Base-by-base conservation (phyloP, 2,113 vertebrate species). In the Proteles cristata region DNA sequence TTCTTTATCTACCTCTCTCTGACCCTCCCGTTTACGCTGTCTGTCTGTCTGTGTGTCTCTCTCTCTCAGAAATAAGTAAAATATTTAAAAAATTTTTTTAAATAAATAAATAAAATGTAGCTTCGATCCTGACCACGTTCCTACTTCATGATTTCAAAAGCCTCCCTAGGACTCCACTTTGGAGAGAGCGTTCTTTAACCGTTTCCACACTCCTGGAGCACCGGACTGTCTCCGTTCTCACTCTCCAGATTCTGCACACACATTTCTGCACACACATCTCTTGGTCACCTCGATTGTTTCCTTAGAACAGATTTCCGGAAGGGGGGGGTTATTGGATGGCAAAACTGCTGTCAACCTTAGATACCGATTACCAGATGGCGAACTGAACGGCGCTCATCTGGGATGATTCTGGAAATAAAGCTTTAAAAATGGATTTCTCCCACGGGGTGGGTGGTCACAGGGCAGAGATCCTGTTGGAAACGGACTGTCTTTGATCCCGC, bases 401-500 rank as follows among this genome's bases (percentile, higher is more conserved):
- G 58, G 69, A 33, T 82, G 25, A 39, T 8, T 53, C 39, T 74
- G 73, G 82, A 95, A 91, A 85, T 71, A 80, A 95, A 88, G 25
- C 81, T 88, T 69, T 86, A 55, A 93, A 97, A 95, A 81, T 58
- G 76, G 6, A 5, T 83, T 25, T 71, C 55, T 92, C 45, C 39
- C n/a, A 14, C 1, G 11, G 69, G 74, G 71, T 35, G 43, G 69
- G 65, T 33, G 23, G 6, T 63, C 63, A 35, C 19, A 55, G 73
- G 53, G 73, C 55, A 74, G 31, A 84, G 48, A 68, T 48, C 26
- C 53, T 63, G 33, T 66, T 39, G 65, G n/a, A 71, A 96, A 26
- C 15, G 58, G 23, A 45, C 77, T 53, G 5, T 87, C 74, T 93
- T 55, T 63, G 66, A 74, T 58, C 55, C 55, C 19, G 6, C 21